Percentiles rank a stretch among this genome's conserved stretches.
These are phyloP conservation scores for Psephotus haematonotus DNA, from an alignment of 2,113 vertebrate species.

Conservation along the genomic window DNA sequence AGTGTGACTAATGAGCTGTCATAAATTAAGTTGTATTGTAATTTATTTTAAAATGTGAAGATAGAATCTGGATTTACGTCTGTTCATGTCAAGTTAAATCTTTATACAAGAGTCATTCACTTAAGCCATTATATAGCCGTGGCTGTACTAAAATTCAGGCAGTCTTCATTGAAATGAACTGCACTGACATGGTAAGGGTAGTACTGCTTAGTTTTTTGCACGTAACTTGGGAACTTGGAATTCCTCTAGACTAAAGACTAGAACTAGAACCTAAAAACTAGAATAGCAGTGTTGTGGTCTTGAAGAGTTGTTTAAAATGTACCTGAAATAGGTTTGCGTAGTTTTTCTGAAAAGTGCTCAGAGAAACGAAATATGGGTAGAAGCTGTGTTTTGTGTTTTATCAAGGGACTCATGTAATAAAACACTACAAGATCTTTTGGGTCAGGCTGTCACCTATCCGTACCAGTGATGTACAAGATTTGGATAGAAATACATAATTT, in stretches of 20 bases:
- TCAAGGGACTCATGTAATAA: neutral
- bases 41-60: neutral
- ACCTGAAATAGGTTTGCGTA: neutral
- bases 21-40: fast-evolving
- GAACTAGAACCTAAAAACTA: neutral
- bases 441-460: neutral
- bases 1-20: neutral
- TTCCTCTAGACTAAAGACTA: neutral
- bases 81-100: neutral
- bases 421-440: neutral
- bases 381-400: neutral
- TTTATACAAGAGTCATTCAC: neutral
- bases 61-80: neutral
- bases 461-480: neutral
- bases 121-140: neutral
- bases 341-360: neutral
- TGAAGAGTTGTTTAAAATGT: neutral
- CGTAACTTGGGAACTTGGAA: fast-evolving
- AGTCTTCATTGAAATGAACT: neutral
- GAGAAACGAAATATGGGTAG: neutral
- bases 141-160: neutral
- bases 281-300: neutral
- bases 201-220: neutral
- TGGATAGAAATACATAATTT: neutral
- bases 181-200: neutral